phyloP scores from a whole-genome alignment of 2,797 vertebrate species.

The Rhinoraja longicauda region DNA sequence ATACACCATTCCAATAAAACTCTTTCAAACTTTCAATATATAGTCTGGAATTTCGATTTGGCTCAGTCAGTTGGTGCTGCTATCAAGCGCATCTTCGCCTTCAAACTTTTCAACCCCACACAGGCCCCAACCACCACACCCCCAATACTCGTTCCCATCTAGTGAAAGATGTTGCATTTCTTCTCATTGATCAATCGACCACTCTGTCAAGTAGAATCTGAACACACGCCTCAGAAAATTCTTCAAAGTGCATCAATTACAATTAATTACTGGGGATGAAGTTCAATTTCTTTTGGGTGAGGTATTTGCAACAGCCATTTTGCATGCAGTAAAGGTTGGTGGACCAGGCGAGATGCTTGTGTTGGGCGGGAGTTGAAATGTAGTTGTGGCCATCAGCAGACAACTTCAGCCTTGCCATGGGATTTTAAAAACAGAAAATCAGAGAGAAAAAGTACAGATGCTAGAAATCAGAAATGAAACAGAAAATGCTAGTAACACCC shows the following conservation, averaged over 20 bases:
- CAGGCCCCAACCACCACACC: too few relatives aligned
- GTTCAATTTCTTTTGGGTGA: background rate
- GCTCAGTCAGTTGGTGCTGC: background rate
- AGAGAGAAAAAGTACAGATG: too few relatives aligned
- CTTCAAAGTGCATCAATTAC: background rate
- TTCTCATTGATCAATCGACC: background rate
- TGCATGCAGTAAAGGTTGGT: background rate
- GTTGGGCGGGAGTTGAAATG: background rate
- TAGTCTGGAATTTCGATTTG: conserved; percentile 2
- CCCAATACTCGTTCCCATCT: background rate
- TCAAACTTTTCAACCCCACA: too few relatives aligned
- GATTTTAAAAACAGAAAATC: too few relatives aligned
- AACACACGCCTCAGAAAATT: background rate
- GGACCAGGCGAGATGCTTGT: background rate
- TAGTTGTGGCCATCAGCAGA: background rate
- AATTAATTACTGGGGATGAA: background rate
- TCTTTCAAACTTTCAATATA: background rate
- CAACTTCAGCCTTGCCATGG: background rate
- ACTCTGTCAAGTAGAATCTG: background rate
- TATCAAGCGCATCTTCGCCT: background rate
- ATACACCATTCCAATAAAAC: background rate
- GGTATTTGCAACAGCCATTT: background rate
- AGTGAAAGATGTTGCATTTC: background rate
- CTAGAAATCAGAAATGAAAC: too few relatives aligned
- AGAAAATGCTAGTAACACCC: too few relatives aligned